Evolutionary conservation across 2,888 invertebrate species (phyloP).

Genomic region (Meganola albula): DNA sequence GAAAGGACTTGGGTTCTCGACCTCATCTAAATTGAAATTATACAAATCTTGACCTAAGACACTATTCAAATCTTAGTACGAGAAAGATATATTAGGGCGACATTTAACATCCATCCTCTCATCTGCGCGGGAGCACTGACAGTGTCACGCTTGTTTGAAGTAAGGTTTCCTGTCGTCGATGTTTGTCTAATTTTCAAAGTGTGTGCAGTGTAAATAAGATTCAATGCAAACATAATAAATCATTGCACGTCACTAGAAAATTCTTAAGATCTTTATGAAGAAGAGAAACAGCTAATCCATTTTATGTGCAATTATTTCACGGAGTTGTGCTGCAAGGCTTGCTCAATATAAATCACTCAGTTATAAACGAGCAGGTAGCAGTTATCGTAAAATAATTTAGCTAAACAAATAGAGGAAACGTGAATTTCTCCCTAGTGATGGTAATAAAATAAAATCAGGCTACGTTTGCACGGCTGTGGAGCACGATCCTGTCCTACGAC

Average conservation of each 20-base stretch:
- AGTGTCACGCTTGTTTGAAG: slow-evolving; percentile 40
- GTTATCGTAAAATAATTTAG: slow-evolving; percentile 53
- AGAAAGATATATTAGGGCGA: slow-evolving; percentile 29
- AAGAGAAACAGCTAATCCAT: no score
- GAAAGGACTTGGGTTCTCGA: no score
- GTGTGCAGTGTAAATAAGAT: slow-evolving; percentile 50
- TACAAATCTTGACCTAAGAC: slow-evolving; percentile 26
- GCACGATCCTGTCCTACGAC: slow-evolving; percentile 53
- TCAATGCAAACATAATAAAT: slow-evolving; percentile 46
- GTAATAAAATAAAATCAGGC: slow-evolving; percentile 62
- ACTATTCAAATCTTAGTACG: slow-evolving; percentile 24
- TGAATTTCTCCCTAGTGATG: slow-evolving; percentile 44
- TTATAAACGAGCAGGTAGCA: slow-evolving; percentile 32
- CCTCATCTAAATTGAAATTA: no score
- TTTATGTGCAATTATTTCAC: no score
- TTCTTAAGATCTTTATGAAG: slow-evolving; percentile 22
- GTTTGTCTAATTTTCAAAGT: slow-evolving; percentile 59
- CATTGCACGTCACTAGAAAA: slow-evolving; percentile 54
- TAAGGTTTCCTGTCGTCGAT: slow-evolving; percentile 43
- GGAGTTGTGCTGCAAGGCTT: no score
- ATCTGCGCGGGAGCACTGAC: slow-evolving; percentile 31
- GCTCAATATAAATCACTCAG: slow-evolving; percentile 28
- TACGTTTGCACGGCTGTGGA: slow-evolving; percentile 42
- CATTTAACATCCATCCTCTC: slow-evolving; percentile 33
- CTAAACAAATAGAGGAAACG: slow-evolving; percentile 56